A percentile compares a stretch with the other conserved stretches of the same genome.
These are phyloP conservation scores for Sebastes reedi DNA, from an alignment of 2,797 vertebrate genomes.

Conservation along the genomic window DNA sequence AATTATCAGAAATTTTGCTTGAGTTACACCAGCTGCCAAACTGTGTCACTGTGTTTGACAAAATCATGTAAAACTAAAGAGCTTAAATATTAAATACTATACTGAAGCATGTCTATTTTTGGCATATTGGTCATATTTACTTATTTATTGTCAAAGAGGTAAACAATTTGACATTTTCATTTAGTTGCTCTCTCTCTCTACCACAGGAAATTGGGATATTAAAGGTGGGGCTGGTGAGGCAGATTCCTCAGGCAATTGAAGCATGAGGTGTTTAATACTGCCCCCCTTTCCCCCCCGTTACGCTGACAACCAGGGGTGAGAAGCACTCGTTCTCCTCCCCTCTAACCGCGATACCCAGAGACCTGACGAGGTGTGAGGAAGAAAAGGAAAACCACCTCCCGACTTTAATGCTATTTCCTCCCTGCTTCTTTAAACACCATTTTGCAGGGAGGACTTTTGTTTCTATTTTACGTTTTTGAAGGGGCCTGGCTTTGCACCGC, in stretches of 20 bases:
- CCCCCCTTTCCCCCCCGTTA: not conserved
- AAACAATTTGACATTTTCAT: not conserved
- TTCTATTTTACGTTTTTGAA: not conserved
- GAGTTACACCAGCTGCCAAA: not conserved
- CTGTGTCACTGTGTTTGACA: not conserved
- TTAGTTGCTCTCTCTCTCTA: not conserved
- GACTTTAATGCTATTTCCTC: not conserved
- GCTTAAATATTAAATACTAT: not conserved
- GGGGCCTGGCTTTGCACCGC: conserved; percentile 38
- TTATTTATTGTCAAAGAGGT: not conserved
- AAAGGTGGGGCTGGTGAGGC: conserved; percentile 76
- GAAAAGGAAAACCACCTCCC: conserved; percentile 15
- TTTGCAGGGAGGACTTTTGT: not conserved
- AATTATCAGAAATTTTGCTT: not conserved
- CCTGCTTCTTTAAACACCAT: not conserved
- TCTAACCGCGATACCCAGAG: conserved; percentile 7
- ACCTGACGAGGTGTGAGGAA: conserved; percentile 36
- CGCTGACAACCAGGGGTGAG: conserved; percentile 6
- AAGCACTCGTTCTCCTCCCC: conserved; percentile 8
- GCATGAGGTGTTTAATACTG: conserved; percentile 7
- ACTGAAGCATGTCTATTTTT: not conserved
- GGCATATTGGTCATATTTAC: not conserved
- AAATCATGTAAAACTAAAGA: not conserved
- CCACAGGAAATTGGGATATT: conserved; percentile 80
- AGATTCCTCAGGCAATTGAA: conserved; percentile 80